These are phyloP conservation scores for Alexandromys fortis DNA, from an alignment of 2,113 vertebrate genomes.

Conservation along the genomic window DNA sequence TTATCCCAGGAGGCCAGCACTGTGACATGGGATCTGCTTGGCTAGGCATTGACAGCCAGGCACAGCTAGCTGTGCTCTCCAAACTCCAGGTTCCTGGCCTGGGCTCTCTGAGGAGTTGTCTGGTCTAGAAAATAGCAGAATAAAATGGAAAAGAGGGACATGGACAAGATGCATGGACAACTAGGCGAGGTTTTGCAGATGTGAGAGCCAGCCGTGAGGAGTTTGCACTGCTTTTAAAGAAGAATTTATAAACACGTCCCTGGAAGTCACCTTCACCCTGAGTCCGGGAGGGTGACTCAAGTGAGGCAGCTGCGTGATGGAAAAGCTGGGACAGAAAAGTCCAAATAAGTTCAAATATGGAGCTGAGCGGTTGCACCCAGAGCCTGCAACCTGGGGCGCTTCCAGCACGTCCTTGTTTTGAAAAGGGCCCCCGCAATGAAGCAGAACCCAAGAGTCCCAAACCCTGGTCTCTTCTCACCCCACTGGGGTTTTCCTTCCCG, in stretches of 20 bases:
- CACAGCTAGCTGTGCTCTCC: not conserved
- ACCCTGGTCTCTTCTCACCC: fast-evolving
- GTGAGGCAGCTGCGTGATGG: not conserved
- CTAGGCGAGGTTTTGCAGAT: not conserved
- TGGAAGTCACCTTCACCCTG: not conserved
- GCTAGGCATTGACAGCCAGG: not conserved
- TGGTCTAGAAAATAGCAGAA: slow-evolving; percentile 25
- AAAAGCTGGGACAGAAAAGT: slow-evolving; percentile 44
- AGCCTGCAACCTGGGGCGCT: not conserved
- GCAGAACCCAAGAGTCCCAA: not conserved
- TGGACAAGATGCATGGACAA: not conserved
- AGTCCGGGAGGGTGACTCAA: slow-evolving; percentile 31
- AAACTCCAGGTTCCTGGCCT: not conserved
- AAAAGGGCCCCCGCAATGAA: not conserved
- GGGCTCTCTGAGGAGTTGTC: not conserved
- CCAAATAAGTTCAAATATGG: slow-evolving; percentile 66
- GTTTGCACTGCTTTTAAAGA: not conserved
- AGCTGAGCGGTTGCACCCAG: not conserved
- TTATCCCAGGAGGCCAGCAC: not conserved
- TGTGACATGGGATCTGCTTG: not conserved
- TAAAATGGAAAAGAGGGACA: not conserved
- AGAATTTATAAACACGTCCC: slow-evolving; percentile 25
- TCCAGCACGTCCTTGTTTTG: not conserved
- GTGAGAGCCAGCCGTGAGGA: not conserved
- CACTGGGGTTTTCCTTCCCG: not conserved